Conservation (phyloP, 2,797 vertebrate species). For the Eurystomus glaucurus region DNA sequence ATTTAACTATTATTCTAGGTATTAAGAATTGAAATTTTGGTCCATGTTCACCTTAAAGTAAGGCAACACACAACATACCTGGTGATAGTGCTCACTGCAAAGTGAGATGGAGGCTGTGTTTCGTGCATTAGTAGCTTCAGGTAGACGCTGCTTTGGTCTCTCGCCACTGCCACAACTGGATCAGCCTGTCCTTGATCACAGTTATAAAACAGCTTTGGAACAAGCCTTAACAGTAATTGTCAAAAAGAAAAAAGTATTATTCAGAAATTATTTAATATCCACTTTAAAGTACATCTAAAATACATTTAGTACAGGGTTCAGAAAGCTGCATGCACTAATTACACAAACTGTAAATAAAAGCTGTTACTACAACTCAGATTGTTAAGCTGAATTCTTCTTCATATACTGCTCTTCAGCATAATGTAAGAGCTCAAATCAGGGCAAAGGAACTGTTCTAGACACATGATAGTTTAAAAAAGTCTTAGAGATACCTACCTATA, state of each 20-base stretch:
- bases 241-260: neutral
- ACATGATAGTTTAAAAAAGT: neutral
- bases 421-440: neutral
- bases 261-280: neutral
- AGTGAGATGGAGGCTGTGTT: conserved; percentile 93
- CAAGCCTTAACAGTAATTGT: conserved; percentile 83
- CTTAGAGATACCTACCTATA: neutral
- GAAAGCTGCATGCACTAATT: neutral
- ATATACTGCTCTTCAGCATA: neutral
- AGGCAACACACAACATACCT: conserved; percentile 81
- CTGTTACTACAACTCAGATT: neutral
- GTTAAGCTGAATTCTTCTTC: neutral
- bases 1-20: neutral
- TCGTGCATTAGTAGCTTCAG: conserved; percentile 98
- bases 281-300: neutral
- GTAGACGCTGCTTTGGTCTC: conserved; percentile 95
- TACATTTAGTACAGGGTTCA: neutral
- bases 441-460: neutral
- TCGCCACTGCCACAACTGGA: conserved; percentile 94
- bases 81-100: conserved; percentile 95
- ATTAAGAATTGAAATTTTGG: neutral
- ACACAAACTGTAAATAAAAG: neutral
- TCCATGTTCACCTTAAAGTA: neutral
- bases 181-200: conserved; percentile 97
- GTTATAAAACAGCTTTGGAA: conserved; percentile 93